Conservation (phyloP, 2,888 invertebrate genomes). For the Drosophila stalkeri region DNA sequence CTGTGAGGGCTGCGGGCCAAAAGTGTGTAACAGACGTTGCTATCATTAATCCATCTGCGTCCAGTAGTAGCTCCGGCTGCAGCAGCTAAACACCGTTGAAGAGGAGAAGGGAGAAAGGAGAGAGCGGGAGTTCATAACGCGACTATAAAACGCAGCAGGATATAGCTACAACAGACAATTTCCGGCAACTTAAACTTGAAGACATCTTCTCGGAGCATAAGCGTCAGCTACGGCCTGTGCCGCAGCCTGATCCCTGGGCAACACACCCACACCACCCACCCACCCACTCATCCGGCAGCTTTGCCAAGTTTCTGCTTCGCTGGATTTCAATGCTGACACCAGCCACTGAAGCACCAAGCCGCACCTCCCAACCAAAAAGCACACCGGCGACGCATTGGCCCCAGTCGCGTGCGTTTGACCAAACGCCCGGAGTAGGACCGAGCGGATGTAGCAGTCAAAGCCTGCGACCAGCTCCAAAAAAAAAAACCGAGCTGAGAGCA, state of each 20-base stretch:
- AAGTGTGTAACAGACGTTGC: constrained; percentile 71
- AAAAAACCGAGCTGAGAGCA: constrained; percentile 14
- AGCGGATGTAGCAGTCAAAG: constrained; percentile 18
- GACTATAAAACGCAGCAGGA: constrained; percentile 83
- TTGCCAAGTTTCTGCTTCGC: constrained; percentile 77
- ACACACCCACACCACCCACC: background rate
- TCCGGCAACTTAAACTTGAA: constrained; percentile 82
- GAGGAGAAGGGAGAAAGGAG: too few relatives aligned
- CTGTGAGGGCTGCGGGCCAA: constrained; percentile 13
- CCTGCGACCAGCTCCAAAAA: constrained; percentile 2
- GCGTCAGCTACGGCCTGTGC: constrained; percentile 8
- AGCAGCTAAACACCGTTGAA: constrained; percentile 13
- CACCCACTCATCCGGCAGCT: constrained; percentile 64
- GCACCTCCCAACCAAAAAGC: constrained; percentile 11
- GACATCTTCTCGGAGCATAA: constrained; percentile 42
- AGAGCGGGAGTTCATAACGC: constrained; percentile 72
- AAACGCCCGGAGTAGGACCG: constrained; percentile 17
- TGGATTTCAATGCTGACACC: constrained; percentile 69
- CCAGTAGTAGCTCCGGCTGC: constrained; percentile 34
- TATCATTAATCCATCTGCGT: constrained; percentile 69
- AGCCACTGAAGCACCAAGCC: constrained; percentile 22
- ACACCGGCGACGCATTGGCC: constrained; percentile 36
- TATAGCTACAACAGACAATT: constrained; percentile 84
- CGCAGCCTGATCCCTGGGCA: constrained; percentile 14
- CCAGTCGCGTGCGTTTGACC: constrained; percentile 49